These are phyloP conservation scores for Sphaerolaimus hirsutus DNA, from an alignment of 2,888 invertebrate genomes.

Conservation along the genomic window DNA sequence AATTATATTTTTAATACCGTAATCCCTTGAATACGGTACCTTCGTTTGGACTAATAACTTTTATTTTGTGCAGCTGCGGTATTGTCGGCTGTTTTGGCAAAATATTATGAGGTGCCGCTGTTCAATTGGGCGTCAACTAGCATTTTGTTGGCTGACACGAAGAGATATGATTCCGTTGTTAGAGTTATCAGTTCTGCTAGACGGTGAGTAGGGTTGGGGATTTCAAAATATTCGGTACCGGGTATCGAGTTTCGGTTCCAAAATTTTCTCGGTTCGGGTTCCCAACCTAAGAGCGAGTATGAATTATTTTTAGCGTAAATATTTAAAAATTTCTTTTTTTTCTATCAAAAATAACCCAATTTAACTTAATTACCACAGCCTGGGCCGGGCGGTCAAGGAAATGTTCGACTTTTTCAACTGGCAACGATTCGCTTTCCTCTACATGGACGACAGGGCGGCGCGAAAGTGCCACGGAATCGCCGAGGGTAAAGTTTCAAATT, in stretches of 20 bases:
- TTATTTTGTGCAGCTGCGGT: conserved; percentile 2
- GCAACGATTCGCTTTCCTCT: conserved; percentile 1
- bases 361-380: background rate
- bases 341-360: background rate
- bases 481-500: conserved; percentile 3
- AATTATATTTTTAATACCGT: no score
- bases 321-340: background rate
- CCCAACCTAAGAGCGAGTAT: no score
- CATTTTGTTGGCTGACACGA: background rate
- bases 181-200: conserved; percentile 4
- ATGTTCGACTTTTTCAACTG: conserved; percentile 3
- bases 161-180: conserved; percentile 1
- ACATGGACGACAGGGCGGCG: conserved; percentile 1
- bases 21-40: no score
- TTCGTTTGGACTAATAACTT: no score
- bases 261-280: background rate
- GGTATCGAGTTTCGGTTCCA: no score
- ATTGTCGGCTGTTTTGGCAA: conserved; percentile 1
- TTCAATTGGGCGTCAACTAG: conserved; percentile 6
- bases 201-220: no score
- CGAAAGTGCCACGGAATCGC: conserved; percentile 3
- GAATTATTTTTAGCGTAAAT: background rate
- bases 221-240: no score
- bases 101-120: conserved; percentile 4
- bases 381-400: conserved; percentile 3